A percentile compares a stretch with the other conserved stretches of the same genome.
phyloP scores from a whole-genome alignment of 2,888 invertebrate genomes.

The Luperina testacea region DNA sequence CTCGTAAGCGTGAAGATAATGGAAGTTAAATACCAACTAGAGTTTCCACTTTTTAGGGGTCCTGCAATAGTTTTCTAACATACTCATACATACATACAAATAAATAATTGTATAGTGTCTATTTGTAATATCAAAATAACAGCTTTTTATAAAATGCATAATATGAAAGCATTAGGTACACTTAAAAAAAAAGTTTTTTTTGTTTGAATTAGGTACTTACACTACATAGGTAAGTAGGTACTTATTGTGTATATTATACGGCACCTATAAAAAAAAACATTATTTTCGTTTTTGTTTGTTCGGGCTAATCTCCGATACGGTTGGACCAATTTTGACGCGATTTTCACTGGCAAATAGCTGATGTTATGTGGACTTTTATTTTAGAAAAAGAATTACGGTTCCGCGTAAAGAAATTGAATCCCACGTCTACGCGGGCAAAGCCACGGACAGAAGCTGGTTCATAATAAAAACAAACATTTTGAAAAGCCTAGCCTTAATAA shows the following conservation, averaged over 20 bases:
- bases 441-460: background rate
- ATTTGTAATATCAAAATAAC: background rate
- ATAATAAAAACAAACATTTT: background rate
- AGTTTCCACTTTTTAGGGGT: background rate
- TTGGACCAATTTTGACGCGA: background rate
- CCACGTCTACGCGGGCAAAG: background rate
- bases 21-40: background rate
- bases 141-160: background rate
- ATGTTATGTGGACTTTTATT: no score
- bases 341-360: background rate
- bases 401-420: no score
- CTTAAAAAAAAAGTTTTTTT: no score
- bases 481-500: background rate
- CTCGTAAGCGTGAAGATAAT: constrained; percentile 33
- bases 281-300: background rate
- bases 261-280: no score
- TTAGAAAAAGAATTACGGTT: no score
- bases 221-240: no score
- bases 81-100: no score
- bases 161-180: no score
- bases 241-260: no score
- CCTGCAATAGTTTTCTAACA: background rate
- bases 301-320: background rate
- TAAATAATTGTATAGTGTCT: background rate
- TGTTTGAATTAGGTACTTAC: no score